Percentiles rank a stretch among this genome's conserved stretches.
phyloP scores from a whole-genome alignment of 2,113 vertebrate genomes.

The Picathartes gymnocephalus region DNA sequence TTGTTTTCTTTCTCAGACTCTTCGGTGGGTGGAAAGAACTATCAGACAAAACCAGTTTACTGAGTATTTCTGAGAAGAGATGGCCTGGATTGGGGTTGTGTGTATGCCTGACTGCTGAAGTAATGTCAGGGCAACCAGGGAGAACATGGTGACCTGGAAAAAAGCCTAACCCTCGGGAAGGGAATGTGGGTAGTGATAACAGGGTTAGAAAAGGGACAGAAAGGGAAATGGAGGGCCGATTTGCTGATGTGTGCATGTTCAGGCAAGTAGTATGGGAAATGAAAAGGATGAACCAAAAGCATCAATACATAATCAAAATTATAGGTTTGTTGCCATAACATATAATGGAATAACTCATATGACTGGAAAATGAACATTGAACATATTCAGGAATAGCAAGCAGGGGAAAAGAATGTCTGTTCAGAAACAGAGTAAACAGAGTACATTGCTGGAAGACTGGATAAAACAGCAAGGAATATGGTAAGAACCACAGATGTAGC shows the following conservation, averaged over 20 bases:
- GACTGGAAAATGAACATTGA: not conserved
- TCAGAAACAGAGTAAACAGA: not conserved
- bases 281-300: not conserved
- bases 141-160: conserved; percentile 43
- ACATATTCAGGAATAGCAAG: not conserved
- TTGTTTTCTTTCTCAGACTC: not conserved
- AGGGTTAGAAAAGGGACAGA: conserved; percentile 21
- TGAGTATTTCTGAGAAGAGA: not conserved
- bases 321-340: not conserved
- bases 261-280: not conserved
- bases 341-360: not conserved
- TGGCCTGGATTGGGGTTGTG: not conserved
- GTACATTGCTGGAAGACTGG: not conserved
- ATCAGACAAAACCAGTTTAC: not conserved
- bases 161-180: conserved; percentile 21
- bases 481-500: not conserved
- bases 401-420: not conserved
- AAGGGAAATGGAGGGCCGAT: not conserved
- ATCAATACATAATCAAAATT: conserved; percentile 15
- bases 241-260: conserved; percentile 20
- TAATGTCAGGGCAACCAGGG: not conserved
- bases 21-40: not conserved
- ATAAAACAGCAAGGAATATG: not conserved
- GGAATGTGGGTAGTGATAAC: conserved; percentile 35
- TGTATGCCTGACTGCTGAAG: not conserved